A percentile compares a stretch with the other conserved stretches of the same genome.
Evolutionary conservation across 2,113 vertebrate genomes (phyloP).

Genomic region (Aramus guarauna): DNA sequence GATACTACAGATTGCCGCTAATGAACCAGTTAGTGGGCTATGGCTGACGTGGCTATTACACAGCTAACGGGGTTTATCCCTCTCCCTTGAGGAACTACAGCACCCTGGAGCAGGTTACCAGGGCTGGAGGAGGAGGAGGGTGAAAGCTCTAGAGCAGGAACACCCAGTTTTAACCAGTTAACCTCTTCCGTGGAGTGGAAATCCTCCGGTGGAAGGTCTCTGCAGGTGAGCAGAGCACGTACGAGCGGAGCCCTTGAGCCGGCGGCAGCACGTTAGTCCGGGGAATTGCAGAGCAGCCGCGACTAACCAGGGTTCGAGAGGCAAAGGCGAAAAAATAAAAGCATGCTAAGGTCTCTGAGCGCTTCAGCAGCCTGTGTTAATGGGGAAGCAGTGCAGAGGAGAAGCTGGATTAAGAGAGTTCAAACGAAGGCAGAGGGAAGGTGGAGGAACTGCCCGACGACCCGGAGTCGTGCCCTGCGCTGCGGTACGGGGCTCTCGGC

Average conservation of each 20-base stretch:
- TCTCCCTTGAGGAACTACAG: neutral
- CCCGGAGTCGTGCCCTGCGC: neutral
- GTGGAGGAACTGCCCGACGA: neutral
- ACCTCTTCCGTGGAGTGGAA: neutral
- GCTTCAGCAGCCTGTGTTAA: conserved; percentile 28
- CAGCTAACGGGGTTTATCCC: neutral
- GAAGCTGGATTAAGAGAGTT: neutral
- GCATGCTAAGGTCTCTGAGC: neutral
- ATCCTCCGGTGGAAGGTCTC: neutral
- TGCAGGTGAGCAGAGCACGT: neutral
- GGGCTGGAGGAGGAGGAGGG: neutral
- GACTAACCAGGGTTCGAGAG: neutral
- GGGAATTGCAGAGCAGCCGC: neutral
- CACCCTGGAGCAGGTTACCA: neutral
- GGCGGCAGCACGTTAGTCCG: neutral
- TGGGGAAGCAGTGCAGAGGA: neutral
- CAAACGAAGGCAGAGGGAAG: neutral
- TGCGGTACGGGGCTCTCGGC: neutral
- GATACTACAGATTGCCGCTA: neutral
- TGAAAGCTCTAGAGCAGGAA: neutral
- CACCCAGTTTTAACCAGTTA: neutral
- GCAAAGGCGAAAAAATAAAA: neutral
- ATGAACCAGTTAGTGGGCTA: neutral
- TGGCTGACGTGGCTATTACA: neutral
- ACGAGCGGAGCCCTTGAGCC: neutral